Conservation (phyloP, 1,140 invertebrate species). For the Pentalonia nigronervosa region DNA sequence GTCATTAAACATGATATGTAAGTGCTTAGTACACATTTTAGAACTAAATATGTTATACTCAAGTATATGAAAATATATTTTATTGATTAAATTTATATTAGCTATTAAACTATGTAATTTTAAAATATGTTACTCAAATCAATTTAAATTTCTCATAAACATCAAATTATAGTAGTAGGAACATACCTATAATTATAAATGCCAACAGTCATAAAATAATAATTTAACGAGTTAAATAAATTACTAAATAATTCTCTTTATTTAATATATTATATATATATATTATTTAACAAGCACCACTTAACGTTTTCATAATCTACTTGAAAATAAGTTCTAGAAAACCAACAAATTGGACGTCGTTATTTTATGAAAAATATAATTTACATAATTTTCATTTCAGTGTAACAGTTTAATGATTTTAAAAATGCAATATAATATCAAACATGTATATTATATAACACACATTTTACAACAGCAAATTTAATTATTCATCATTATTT, state of each 20-base stretch:
- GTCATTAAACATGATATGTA: too few species aligned
- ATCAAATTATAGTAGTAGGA: neutral
- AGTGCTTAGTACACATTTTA: too few species aligned
- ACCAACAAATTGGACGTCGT: neutral
- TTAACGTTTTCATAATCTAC: neutral
- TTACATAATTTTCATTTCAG: neutral
- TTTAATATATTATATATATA: neutral
- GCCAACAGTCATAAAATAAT: neutral
- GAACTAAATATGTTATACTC: too few species aligned
- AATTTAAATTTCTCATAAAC: neutral
- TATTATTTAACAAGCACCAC: neutral
- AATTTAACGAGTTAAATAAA: neutral
- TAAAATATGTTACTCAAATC: neutral
- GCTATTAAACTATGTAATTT: neutral
- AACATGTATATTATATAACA: neutral
- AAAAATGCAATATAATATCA: neutral
- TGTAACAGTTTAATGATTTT: neutral
- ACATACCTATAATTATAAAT: neutral
- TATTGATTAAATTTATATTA: too few species aligned
- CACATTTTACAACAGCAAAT: neutral
- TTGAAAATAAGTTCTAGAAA: slow-evolving; percentile 19
- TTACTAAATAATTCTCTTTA: neutral
- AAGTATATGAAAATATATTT: too few species aligned
- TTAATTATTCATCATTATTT: neutral
- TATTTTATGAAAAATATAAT: neutral